These are phyloP conservation scores for Brachymystax lenok DNA, from an alignment of 2,797 vertebrate genomes.

Conservation along the genomic window DNA sequence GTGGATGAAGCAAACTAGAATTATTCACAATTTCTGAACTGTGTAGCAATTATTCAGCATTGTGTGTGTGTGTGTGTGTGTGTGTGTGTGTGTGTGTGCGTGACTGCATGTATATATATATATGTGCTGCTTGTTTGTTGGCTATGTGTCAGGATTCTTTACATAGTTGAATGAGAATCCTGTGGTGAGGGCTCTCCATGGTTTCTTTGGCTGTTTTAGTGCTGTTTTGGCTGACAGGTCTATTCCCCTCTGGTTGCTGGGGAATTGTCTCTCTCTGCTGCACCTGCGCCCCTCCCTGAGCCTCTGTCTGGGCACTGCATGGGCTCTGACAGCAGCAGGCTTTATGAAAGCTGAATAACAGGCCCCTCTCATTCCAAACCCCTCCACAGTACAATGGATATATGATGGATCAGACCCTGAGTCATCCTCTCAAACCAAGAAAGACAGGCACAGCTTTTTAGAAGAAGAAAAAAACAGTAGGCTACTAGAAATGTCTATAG, in stretches of 20 bases:
- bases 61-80: too few relatives aligned
- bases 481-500: background rate
- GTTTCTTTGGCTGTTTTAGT: background rate
- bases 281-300: conserved; percentile 72
- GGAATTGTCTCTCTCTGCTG: conserved; percentile 61
- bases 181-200: conserved; percentile 24
- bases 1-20: background rate
- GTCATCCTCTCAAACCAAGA: background rate
- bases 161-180: conserved; percentile 24
- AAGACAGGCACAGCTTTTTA: background rate
- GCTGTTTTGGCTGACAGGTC: conserved; percentile 61
- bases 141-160: background rate
- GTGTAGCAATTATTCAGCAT: background rate
- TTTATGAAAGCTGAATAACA: conserved; percentile 8
- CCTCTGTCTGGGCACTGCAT: conserved; percentile 34
- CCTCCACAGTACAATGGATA: background rate
- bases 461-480: background rate
- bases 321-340: conserved; percentile 12
- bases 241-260: conserved; percentile 51
- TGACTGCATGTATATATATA: background rate
- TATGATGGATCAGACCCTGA: background rate
- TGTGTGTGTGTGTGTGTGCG: background rate
- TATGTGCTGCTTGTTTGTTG: background rate
- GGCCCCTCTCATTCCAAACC: background rate
- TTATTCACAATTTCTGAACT: too few relatives aligned